These are phyloP conservation scores for Zeuzera pyrina DNA, from an alignment of 2,888 invertebrate genomes.

Conservation along the genomic window DNA sequence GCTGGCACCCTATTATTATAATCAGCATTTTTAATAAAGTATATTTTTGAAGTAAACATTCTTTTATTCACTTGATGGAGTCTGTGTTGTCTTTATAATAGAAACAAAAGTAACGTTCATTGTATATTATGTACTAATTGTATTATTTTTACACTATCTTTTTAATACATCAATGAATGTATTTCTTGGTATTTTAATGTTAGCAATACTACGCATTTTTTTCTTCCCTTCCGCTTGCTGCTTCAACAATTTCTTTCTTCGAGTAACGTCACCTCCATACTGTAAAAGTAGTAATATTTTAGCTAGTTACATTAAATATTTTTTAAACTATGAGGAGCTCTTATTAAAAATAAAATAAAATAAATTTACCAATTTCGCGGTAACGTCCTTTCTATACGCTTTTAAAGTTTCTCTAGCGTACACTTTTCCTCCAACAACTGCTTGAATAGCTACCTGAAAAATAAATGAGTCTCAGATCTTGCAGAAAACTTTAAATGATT, in stretches of 20 bases:
- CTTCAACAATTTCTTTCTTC: constrained; percentile 90
- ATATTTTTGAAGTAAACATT: constrained; percentile 29
- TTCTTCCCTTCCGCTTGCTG: constrained; percentile 96
- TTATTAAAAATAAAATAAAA: neutral
- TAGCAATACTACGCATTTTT: constrained; percentile 92
- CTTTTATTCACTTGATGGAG: neutral
- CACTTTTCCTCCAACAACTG: constrained; percentile 83
- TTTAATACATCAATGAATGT: constrained; percentile 95
- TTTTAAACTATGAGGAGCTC: neutral
- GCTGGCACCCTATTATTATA: constrained; percentile 38
- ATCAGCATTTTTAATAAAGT: constrained; percentile 43
- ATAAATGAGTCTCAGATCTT: neutral
- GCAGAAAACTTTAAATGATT: neutral
- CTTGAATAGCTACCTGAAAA: constrained; percentile 86
- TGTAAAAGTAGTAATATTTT: constrained; percentile 40
- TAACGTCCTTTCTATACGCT: constrained; percentile 92
- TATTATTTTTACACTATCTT: too few relatives aligned
- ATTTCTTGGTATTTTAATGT: constrained; percentile 91
- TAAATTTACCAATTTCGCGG: constrained; percentile 87
- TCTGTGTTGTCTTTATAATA: neutral
- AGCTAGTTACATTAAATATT: neutral
- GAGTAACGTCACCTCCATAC: constrained; percentile 94
- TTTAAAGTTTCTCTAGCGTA: constrained; percentile 89
- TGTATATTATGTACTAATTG: too few relatives aligned
- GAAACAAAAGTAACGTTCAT: too few relatives aligned